Evolutionary conservation across 2,797 vertebrate species (phyloP), one percentile per base, ranked within the genome.

Genomic region (Sebastes hubbsi): DNA sequence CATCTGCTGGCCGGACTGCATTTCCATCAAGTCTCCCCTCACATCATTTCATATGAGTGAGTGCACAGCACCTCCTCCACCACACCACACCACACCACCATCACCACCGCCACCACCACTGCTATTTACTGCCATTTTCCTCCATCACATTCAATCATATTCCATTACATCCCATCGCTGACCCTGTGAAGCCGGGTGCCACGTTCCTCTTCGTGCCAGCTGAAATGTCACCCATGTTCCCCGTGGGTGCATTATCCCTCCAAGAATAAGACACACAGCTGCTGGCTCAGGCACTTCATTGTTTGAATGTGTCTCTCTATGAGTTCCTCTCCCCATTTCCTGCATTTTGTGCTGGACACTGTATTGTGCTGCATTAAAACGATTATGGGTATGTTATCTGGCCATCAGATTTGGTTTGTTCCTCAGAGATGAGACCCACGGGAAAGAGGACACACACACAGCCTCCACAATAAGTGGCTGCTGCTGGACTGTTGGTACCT

Each of bases 111-210:
- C 38, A 42, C 59, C 55, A 46, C 36, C 80, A 58, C 72, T 63
- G 64, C 61, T 80, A 78, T 86, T 42, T 83, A 84, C 85, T 55
- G 73, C 72, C 58, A 81, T 87, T 85, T 84, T 78, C 85, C 74
- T 71, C 72, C 87, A 85, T 90, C 83, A 86, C 84, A 75, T 87
- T 83, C 73, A 88, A n/a, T 88, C 88, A 90, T 88, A 86, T 85
- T 34, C 84, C 63, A 90, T 87, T 89, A 87, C 78, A 75, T 82
- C 81, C 74, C 59, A 72, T 76, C 29, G 52, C 81, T 86, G 80
- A 89, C 77, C 82, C 75, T 49, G 42, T 70, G 73, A 78, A 56
- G 71, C 65, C 36, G 66, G 72, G 67, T 84, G 70, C 71, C 66
- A 70, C 14, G 18, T 75, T 73, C 67, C 62, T 82, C 63, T 82